Percentiles rank a stretch among this genome's conserved stretches.
These are phyloP conservation scores for Noturus placidus DNA, from an alignment of 2,113 vertebrate genomes.

Conservation along the genomic window DNA sequence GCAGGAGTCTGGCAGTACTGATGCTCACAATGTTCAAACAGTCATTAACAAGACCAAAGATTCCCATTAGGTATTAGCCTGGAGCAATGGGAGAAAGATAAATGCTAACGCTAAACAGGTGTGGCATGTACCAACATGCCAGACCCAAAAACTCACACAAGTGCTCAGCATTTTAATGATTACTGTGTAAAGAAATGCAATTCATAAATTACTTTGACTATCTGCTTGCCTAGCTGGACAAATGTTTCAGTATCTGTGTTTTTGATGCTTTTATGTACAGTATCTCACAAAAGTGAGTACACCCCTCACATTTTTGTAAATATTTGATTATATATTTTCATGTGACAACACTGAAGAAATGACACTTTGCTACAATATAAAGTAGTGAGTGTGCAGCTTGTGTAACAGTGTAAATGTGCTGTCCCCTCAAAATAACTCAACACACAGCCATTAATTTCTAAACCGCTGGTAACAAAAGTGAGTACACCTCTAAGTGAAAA, in stretches of 20 bases:
- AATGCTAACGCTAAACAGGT: conserved; percentile 24
- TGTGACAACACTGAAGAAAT: no score
- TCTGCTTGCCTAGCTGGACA: neutral
- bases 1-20: conserved; percentile 74
- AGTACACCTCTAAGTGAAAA: no score
- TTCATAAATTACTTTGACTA: conserved; percentile 1
- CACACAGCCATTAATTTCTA: no score
- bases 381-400: no score
- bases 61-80: conserved; percentile 79
- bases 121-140: conserved; percentile 30
- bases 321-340: no score
- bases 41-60: conserved; percentile 78
- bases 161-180: conserved; percentile 2
- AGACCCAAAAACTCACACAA: conserved; percentile 33
- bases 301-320: no score
- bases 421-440: no score
- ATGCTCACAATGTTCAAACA: conserved; percentile 74
- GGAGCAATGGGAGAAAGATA: conserved; percentile 59
- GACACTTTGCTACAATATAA: no score
- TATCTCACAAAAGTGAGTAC: no score
- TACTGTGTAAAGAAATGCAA: conserved; percentile 8
- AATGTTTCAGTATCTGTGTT: no score
- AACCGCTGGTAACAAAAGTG: no score
- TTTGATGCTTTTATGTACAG: neutral
- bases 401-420: no score